Percentiles rank a stretch among this genome's conserved stretches.
These are phyloP conservation scores for Trichoplusia ni DNA, from an alignment of 1,140 invertebrate species.

Conservation along the genomic window DNA sequence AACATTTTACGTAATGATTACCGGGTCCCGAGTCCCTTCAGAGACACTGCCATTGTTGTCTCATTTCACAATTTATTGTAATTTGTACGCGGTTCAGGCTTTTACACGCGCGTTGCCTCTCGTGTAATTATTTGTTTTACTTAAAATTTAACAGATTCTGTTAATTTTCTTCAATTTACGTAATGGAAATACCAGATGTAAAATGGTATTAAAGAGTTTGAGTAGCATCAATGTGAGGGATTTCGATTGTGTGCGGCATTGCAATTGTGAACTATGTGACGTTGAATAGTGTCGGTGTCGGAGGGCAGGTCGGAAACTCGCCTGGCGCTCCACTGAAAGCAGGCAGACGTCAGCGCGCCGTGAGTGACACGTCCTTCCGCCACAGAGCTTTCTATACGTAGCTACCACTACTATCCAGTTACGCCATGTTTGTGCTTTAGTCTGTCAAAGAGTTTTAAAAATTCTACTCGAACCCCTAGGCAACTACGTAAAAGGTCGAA, in stretches of 20 bases:
- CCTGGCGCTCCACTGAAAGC: slow-evolving; percentile 60
- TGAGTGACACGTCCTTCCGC: slow-evolving; percentile 75
- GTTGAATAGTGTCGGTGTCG: slow-evolving; percentile 56
- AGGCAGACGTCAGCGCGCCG: slow-evolving; percentile 58
- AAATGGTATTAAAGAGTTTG: background rate
- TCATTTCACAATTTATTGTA: slow-evolving; percentile 31
- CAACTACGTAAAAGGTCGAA: too few relatives aligned
- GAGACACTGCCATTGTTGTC: slow-evolving; percentile 28
- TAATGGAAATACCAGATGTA: slow-evolving; percentile 4
- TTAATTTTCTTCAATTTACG: slow-evolving; percentile 1
- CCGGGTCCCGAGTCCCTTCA: slow-evolving; percentile 30
- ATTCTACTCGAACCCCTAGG: background rate
- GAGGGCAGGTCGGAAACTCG: slow-evolving; percentile 64
- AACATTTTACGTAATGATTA: slow-evolving; percentile 43
- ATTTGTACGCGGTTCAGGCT: slow-evolving; percentile 30
- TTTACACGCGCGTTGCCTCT: slow-evolving; percentile 9
- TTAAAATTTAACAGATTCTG: slow-evolving; percentile 20
- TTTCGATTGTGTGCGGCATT: slow-evolving; percentile 17
- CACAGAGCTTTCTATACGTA: slow-evolving; percentile 51
- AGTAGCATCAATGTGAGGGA: background rate
- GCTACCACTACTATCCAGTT: slow-evolving; percentile 48
- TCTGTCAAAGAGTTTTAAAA: slow-evolving; percentile 22
- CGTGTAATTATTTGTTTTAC: slow-evolving; percentile 21
- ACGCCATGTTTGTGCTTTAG: slow-evolving; percentile 38
- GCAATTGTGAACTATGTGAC: slow-evolving; percentile 41